Conservation (phyloP, 2,113 vertebrate species). For the Catharus fuscescens region DNA sequence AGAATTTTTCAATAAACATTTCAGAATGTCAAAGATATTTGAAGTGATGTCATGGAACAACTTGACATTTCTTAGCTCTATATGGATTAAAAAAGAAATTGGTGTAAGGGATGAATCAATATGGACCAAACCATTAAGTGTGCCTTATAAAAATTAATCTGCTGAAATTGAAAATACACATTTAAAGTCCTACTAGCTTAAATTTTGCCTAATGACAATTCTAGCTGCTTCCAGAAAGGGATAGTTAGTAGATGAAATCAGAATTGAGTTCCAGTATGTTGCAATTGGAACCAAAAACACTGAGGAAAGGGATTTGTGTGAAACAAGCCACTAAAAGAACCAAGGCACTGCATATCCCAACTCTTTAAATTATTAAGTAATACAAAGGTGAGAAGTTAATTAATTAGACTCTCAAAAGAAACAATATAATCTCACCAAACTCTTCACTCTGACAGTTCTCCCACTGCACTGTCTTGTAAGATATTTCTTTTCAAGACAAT, state of each 20-base stretch:
- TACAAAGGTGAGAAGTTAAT: background rate
- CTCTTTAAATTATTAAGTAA: background rate
- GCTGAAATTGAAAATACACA: slow-evolving; percentile 1
- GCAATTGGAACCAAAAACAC: background rate
- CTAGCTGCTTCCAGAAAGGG: background rate
- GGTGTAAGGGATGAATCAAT: slow-evolving; percentile 42
- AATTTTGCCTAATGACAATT: background rate
- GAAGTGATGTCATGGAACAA: background rate
- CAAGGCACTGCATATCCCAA: background rate
- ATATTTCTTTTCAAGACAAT: background rate
- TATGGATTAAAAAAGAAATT: background rate
- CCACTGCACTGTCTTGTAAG: background rate
- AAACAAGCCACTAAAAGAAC: background rate
- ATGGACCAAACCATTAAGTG: slow-evolving; percentile 20
- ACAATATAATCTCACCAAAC: background rate
- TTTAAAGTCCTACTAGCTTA: slow-evolving; percentile 21
- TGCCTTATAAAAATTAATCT: slow-evolving; percentile 38
- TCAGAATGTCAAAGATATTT: background rate
- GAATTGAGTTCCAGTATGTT: background rate
- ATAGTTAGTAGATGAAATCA: slow-evolving; percentile 29
- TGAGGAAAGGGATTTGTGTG: background rate
- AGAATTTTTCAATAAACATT: background rate
- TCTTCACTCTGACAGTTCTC: background rate
- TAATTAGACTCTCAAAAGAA: background rate
- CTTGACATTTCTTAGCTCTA: background rate